Percentiles rank a stretch among this genome's conserved stretches.
These are phyloP conservation scores for Scleropages formosus DNA, from an alignment of 2,797 vertebrate genomes.

Conservation along the genomic window DNA sequence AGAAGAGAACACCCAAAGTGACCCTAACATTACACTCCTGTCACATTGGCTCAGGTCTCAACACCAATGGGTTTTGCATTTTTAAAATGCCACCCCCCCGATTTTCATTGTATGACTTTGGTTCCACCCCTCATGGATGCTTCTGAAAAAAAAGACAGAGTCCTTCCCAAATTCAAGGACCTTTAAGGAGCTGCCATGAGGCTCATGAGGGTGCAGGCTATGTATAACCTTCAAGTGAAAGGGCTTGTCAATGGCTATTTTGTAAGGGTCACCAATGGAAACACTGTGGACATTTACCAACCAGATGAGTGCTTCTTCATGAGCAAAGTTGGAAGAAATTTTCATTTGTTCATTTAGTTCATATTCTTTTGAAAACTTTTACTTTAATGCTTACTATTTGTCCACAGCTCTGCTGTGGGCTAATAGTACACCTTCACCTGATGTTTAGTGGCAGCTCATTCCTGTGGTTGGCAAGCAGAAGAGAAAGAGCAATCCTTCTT, in stretches of 20 bases:
- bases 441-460: too few relatives aligned
- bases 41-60: neutral
- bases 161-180: slow-evolving; percentile 80
- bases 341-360: too few relatives aligned
- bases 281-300: slow-evolving; percentile 65
- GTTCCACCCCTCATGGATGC: slow-evolving; percentile 74
- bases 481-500: too few relatives aligned
- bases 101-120: slow-evolving; percentile 35
- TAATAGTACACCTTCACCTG: too few relatives aligned
- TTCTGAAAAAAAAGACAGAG: slow-evolving; percentile 69
- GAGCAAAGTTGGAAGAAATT: slow-evolving; percentile 77
- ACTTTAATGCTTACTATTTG: neutral
- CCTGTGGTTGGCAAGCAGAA: too few relatives aligned
- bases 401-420: too few relatives aligned
- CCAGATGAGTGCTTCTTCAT: slow-evolving; percentile 90
- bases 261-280: slow-evolving; percentile 58
- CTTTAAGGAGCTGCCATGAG: slow-evolving; percentile 81
- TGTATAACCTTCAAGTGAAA: slow-evolving; percentile 78
- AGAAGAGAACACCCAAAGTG: slow-evolving; percentile 78
- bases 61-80: slow-evolving; percentile 7
- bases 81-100: neutral
- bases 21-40: neutral
- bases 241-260: slow-evolving; percentile 78
- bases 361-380: neutral
- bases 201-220: slow-evolving; percentile 89